Percentiles rank a stretch among this genome's conserved stretches.
phyloP scores from a whole-genome alignment of 2,888 invertebrate species.

The Lithophane semibrunnea region DNA sequence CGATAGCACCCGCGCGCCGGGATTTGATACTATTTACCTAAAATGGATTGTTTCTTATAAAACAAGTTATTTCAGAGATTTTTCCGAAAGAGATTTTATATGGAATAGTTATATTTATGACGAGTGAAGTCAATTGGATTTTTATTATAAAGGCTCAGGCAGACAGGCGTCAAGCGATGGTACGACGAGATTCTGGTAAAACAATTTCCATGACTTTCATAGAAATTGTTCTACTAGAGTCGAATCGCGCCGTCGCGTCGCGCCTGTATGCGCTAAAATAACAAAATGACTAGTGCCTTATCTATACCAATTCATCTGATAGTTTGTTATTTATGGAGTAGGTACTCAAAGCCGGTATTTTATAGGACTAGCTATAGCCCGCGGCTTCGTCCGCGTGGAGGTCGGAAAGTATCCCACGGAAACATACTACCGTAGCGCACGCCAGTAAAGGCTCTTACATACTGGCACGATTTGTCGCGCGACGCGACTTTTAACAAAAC shows the following conservation, averaged over 20 bases:
- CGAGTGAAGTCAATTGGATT: neutral
- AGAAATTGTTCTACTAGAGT: too few relatives aligned
- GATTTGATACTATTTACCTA: constrained; percentile 41
- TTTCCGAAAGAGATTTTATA: neutral
- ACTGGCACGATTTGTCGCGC: too few relatives aligned
- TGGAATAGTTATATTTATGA: neutral
- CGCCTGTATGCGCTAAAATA: neutral
- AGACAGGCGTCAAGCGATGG: too few relatives aligned
- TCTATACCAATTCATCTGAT: neutral
- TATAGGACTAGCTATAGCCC: neutral
- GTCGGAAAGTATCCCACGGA: neutral
- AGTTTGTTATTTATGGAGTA: neutral
- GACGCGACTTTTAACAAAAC: too few relatives aligned
- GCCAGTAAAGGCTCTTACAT: too few relatives aligned
- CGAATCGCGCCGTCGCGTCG: too few relatives aligned
- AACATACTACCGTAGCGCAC: neutral
- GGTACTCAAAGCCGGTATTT: neutral
- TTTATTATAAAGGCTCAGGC: neutral
- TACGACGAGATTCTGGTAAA: too few relatives aligned
- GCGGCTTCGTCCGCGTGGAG: neutral
- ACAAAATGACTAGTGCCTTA: neutral
- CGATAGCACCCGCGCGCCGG: constrained; percentile 34
- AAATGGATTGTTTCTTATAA: constrained; percentile 55
- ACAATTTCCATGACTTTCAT: too few relatives aligned
- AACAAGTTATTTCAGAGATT: constrained; percentile 30